Evolutionary conservation across 2,797 vertebrate species (phyloP).

Genomic region (Sebastiscus albofasciatus): DNA sequence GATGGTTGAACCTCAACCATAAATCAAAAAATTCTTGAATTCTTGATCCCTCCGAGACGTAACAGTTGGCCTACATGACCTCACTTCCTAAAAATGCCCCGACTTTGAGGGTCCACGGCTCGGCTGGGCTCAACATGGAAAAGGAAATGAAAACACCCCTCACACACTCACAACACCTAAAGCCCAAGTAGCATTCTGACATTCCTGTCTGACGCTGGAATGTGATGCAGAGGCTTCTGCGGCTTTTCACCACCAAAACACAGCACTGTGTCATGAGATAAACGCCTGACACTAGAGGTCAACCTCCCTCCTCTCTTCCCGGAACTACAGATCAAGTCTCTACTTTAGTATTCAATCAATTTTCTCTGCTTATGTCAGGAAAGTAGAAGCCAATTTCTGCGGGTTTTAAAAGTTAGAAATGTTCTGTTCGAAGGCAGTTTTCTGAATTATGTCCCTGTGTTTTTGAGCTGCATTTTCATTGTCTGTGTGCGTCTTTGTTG

Average conservation of each 20-base stretch:
- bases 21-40: not conserved
- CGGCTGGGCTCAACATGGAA: not conserved
- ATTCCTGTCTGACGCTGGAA: slow-evolving; percentile 39
- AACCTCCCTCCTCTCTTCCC: slow-evolving; percentile 11
- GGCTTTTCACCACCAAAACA: slow-evolving; percentile 34
- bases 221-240: slow-evolving; percentile 35
- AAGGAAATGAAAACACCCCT: not conserved
- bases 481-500: slow-evolving; percentile 27
- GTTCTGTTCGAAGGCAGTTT: slow-evolving; percentile 1
- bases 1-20: not conserved
- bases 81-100: not conserved
- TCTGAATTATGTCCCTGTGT: not conserved
- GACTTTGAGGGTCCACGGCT: not conserved
- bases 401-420: not conserved
- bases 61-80: not conserved
- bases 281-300: slow-evolving; percentile 32
- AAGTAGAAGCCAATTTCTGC: not conserved
- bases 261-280: not conserved
- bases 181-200: slow-evolving; percentile 24
- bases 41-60: not conserved
- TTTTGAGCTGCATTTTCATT: not conserved
- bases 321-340: slow-evolving; percentile 1
- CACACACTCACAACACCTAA: slow-evolving; percentile 34
- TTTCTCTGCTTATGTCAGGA: not conserved
- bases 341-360: slow-evolving; percentile 6